A percentile compares a stretch with the other conserved stretches of the same genome.
Evolutionary conservation across 2,797 vertebrate genomes (phyloP).

Genomic region (Platyrinchus mystaceus): DNA sequence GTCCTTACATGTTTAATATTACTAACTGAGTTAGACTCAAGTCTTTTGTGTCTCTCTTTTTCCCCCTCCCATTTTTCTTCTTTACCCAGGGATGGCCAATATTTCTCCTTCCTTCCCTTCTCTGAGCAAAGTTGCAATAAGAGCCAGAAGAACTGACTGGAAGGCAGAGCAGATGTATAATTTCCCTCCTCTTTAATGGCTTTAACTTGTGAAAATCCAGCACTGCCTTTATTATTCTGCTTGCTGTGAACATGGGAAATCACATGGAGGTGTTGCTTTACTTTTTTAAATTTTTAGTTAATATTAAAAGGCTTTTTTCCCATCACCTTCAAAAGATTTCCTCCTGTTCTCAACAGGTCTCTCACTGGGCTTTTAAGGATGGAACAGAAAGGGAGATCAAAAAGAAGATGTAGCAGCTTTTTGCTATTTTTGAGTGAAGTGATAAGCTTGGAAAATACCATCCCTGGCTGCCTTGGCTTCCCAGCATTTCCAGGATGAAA

Average conservation of each 20-base stretch:
- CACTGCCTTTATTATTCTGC: background rate
- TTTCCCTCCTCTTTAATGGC: background rate
- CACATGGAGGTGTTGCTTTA: background rate
- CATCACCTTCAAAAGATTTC: background rate
- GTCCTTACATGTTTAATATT: background rate
- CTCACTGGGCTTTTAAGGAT: background rate
- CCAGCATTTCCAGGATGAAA: background rate
- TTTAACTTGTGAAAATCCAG: conserved; percentile 8
- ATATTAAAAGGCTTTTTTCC: background rate
- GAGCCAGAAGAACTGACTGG: background rate
- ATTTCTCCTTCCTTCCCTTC: background rate
- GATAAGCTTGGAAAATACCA: background rate
- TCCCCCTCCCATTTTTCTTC: background rate
- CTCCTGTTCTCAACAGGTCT: background rate
- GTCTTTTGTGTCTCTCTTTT: background rate
- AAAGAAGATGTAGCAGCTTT: background rate
- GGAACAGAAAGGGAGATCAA: background rate
- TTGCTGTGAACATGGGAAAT: background rate
- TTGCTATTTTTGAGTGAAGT: background rate
- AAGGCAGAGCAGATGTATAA: background rate
- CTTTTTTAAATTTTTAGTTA: background rate
- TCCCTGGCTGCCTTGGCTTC: background rate
- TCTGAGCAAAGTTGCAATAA: background rate
- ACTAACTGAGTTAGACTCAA: background rate
- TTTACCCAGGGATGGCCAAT: background rate